Evolutionary conservation across 2,113 vertebrate species (phyloP).

Genomic region (Halichoeres trimaculatus): DNA sequence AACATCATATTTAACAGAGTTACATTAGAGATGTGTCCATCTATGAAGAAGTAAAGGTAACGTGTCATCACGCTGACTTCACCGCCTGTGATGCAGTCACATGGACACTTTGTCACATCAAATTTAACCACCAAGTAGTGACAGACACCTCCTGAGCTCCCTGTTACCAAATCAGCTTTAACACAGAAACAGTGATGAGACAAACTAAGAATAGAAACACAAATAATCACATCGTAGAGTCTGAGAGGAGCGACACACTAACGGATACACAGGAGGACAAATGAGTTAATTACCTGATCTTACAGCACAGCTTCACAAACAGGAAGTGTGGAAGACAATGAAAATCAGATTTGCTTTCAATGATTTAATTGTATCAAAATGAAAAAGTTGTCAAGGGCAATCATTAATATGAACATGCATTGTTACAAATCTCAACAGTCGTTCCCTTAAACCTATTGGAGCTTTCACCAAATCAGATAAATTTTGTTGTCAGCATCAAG

Average conservation of each 20-base stretch:
- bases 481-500: too few species aligned
- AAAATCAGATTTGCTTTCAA: slow-evolving; percentile 50
- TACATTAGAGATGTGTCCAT: too few species aligned
- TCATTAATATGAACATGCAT: slow-evolving; percentile 24
- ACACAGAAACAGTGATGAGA: slow-evolving; percentile 33
- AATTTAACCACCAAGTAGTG: slow-evolving; percentile 24
- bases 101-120: slow-evolving; percentile 30
- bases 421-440: neutral
- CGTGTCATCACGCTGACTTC: neutral
- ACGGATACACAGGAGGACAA: slow-evolving; percentile 50
- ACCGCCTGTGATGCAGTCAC: slow-evolving; percentile 2
- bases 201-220: slow-evolving; percentile 55
- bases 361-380: slow-evolving; percentile 62
- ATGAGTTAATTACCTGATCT: slow-evolving; percentile 42
- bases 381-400: slow-evolving; percentile 42
- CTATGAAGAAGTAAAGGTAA: neutral
- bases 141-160: slow-evolving; percentile 37
- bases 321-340: slow-evolving; percentile 32
- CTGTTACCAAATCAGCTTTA: slow-evolving; percentile 21
- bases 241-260: slow-evolving; percentile 17
- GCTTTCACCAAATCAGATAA: too few species aligned
- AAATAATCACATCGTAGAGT: slow-evolving; percentile 32
- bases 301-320: slow-evolving; percentile 1
- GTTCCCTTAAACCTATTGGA: too few species aligned
- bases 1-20: too few species aligned